Evolutionary conservation across 2,797 vertebrate species (phyloP), one percentile per base, ranked within the genome.

Genomic region (Rhinoraja longicauda): DNA sequence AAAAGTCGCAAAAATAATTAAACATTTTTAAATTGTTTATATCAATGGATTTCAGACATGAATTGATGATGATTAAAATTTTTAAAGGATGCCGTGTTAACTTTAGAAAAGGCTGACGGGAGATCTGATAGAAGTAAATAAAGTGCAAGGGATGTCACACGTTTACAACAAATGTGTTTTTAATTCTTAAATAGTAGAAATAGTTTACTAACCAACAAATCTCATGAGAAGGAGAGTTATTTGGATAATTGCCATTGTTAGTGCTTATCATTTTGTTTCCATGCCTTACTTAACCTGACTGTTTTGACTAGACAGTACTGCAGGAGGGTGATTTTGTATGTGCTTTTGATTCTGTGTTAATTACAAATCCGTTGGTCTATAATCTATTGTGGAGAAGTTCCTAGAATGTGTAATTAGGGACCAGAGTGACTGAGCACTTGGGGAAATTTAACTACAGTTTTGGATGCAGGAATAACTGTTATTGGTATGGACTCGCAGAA

Each of bases 251-350:
- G 79, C 45, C 4, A 57, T 29, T 57, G 53, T 29, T 29, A 29
- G 26, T 10, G 39, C 15, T 4, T 82, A 21, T 10, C 45, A 82
- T 82, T 82, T 57, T 82, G 24, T 82, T 82, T 82, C 45, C 24
- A 13, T 59, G 79, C n/a, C 24, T 57, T 57, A 82, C 24, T 57
- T 57, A 82, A 82, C 45, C 9, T 29, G 8, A 26, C 24, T 82
- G 79, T 82, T 82, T 82, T 82, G 79, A 82, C 45, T 10, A 82
- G 21, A 82, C 78, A 81, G 4, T 81, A 29, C 21, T 82, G 79
- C 21, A 57, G 45, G 45, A 57, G 24, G 7, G 26, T 82, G 79
- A 57, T 82, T 82, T 82, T 82, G 53, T 29, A 26, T 10, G 57
- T 82, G 79, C 10, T 82, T 29, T 57, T 82, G 1, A 13, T 82